Base-by-base conservation (phyloP, 1,140 invertebrate species). In the Lerema accius region DNA sequence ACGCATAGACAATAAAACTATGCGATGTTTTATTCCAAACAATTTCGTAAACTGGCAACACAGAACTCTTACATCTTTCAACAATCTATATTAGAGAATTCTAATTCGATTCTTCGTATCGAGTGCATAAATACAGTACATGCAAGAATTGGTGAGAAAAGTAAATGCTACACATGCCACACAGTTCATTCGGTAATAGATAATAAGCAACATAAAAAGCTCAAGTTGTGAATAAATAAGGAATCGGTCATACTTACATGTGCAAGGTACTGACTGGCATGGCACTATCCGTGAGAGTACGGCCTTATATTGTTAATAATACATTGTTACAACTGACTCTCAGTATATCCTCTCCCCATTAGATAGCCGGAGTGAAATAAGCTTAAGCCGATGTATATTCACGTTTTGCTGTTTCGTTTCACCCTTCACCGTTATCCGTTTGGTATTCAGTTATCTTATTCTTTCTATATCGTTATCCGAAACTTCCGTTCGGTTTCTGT, bases 231-330 rank as follows among this genome's bases (percentile, higher is more conserved):
- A 63, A 78, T 73, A 71, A 78, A 76, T 63, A 67, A 65, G 59
- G 59, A 76, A 66, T 80, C 71, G 80, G 76, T 69, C 51, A 87
- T 89, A 89, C 86, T 89, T 84, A 89, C 86, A 78, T 88, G 78
- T 82, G 75, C 72, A 69, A 60, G 73, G 55, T 63, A 69, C 50
- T 74, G 63, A 69, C 50, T 23, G 53, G 63, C 67, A 73, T 71
- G 67, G 53, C 80, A 78, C 77, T 78, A 73, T 66, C 17, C 10
- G 32, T 65, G 53, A 58, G n/a, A 16, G 15, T 46, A 37, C 55
- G 55, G 43, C 17, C 15, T 13, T 23, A 58, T 39, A 50, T 69
- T 76, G 69, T 76, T 76, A 76, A 74, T 76, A 55, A 49, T 40
- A 61, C 48, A 65, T 64, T 64, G 63, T 61, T 70, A 51, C 39